Evolutionary conservation across 2,797 vertebrate species (phyloP).

Genomic region (Streptopelia turtur): DNA sequence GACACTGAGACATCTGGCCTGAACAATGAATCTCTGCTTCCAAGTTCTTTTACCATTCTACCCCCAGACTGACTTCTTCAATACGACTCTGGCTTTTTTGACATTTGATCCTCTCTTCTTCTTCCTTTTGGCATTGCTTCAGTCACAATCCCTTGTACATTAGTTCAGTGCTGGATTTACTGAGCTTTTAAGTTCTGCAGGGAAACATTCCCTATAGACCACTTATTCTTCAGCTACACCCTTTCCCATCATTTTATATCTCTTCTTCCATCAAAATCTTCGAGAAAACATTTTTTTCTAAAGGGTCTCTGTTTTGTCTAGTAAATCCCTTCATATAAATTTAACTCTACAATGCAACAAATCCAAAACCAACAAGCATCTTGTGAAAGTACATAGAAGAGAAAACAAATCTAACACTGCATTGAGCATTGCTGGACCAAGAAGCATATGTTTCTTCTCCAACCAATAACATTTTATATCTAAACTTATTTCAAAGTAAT

Average conservation of each 20-base stretch:
- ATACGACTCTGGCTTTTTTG: neutral
- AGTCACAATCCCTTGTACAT: slow-evolving; percentile 27
- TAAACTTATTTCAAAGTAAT: slow-evolving; percentile 31
- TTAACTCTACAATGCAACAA: slow-evolving; percentile 19
- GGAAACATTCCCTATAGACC: slow-evolving; percentile 34
- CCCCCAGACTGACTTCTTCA: slow-evolving; percentile 29
- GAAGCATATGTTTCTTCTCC: slow-evolving; percentile 45
- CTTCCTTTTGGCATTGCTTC: slow-evolving; percentile 61
- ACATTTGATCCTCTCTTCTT: slow-evolving; percentile 44
- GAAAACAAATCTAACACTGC: slow-evolving; percentile 14
- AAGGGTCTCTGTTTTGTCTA: slow-evolving; percentile 44
- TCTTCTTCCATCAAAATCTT: slow-evolving; percentile 41
- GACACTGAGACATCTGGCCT: slow-evolving; percentile 20
- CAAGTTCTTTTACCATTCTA: slow-evolving; percentile 33
- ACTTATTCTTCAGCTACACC: slow-evolving; percentile 9
- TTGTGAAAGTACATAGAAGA: slow-evolving; percentile 11
- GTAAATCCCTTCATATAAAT: slow-evolving; percentile 37
- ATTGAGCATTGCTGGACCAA: neutral
- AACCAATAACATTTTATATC: slow-evolving; percentile 14
- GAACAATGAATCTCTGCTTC: neutral
- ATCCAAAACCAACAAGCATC: slow-evolving; percentile 20
- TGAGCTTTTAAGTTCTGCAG: slow-evolving; percentile 32
- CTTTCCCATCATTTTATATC: slow-evolving; percentile 33
- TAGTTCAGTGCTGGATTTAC: slow-evolving; percentile 43
- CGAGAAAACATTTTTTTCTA: neutral